Percentiles rank a stretch among this genome's conserved stretches.
These are phyloP conservation scores for Luperina nickerlii DNA, from an alignment of 2,888 invertebrate genomes.

Conservation along the genomic window DNA sequence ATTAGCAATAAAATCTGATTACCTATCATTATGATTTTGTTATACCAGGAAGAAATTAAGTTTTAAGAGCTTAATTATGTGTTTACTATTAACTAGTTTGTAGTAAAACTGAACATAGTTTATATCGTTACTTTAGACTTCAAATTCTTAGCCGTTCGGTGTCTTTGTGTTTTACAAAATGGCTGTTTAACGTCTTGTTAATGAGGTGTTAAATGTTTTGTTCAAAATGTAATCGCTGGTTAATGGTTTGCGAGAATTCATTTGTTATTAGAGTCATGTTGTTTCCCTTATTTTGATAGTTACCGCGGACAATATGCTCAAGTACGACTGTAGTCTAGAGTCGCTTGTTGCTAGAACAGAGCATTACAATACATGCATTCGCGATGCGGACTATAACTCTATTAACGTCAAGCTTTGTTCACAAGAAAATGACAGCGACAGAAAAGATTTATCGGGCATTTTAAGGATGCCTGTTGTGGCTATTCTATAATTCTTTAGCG, in stretches of 20 bases:
- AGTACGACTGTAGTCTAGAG: conserved; percentile 11
- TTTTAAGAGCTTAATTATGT: conserved; percentile 40
- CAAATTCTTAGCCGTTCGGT: conserved; percentile 41
- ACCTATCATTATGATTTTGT: conserved; percentile 31
- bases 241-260: conserved; percentile 51
- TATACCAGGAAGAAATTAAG: conserved; percentile 50
- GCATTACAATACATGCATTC: conserved; percentile 3
- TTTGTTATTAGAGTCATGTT: conserved; percentile 52
- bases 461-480: background rate
- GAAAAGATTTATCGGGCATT: conserved; percentile 24
- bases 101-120: conserved; percentile 34
- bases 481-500: conserved; percentile 22
- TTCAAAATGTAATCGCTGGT: conserved; percentile 41
- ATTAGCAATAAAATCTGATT: conserved; percentile 26
- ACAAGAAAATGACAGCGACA: conserved; percentile 18
- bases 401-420: conserved; percentile 22
- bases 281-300: conserved; percentile 53
- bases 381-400: conserved; percentile 9
- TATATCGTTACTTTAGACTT: conserved; percentile 26
- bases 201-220: conserved; percentile 53
- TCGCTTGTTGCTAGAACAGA: background rate
- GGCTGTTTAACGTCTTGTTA: conserved; percentile 51
- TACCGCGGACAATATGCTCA: conserved; percentile 19
- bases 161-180: conserved; percentile 56
- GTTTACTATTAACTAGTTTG: conserved; percentile 49